Evolutionary conservation across 1,140 invertebrate genomes (phyloP), one percentile per base, ranked within the genome.

Genomic region (Sinonovacula constricta): DNA sequence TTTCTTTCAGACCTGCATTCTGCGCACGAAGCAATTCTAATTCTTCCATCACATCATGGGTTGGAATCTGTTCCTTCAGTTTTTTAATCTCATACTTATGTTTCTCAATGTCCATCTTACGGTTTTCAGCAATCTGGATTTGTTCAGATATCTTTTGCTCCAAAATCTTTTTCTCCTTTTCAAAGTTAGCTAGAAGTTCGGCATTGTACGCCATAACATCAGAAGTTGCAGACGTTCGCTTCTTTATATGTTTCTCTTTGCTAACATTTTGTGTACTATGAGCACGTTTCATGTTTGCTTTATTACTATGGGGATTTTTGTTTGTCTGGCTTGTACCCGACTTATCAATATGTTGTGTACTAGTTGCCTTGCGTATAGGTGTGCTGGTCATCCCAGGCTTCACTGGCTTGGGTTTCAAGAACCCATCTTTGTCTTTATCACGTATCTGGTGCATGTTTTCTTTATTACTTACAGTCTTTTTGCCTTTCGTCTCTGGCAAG

Each of bases 161-260:
- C 22, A 88, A 82, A 30, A 77, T 68, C 75, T 90, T 89, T 74
- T 91, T 91, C 71, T 91, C 90, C 69, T 90, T 90, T 75, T 91
- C 90, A 85, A 91, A 90, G 65, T 87, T 90, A 53, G 90, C 89
- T 36, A 91, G 79, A 14, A 91, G 82, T 79, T 91, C 90, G 10
- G 89, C 90, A 85, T 91, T 91, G 77, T 90, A 90, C n/a, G 90
- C 88, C 87, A 91, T 90, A 7, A 89, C 86, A 82, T 90, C 88
- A 12, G 87, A 86, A 30, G 89, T 89, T 28, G 88, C 88, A 49
- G 90, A 91, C 10, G 86, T 87, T 30, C 89, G 74, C 67, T 89
- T 89, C 36, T 85, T 81, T 49, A 81, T 74, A 2, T 79, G 69
- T 49, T 87, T 88, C 51, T 88, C 87, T 74, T 88, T 87, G 45